phyloP scores from a whole-genome alignment of 2,113 vertebrate genomes.

The Hemiprocne comata region DNA sequence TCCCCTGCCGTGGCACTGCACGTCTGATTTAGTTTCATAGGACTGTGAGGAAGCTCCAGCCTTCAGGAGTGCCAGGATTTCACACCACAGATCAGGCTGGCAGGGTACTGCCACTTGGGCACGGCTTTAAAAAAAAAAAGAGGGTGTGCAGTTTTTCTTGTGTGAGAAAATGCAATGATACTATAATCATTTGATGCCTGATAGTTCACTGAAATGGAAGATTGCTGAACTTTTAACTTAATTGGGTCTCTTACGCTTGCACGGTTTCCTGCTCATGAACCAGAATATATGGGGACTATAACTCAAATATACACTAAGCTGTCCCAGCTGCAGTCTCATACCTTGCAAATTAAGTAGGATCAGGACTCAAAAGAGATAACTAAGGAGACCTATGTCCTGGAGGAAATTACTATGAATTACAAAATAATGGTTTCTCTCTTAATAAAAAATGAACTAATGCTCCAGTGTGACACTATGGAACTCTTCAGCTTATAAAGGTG shows the following conservation, averaged over 20 bases:
- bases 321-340: not conserved
- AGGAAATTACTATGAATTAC: conserved; percentile 55
- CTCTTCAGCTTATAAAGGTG: conserved; percentile 23
- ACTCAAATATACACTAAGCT: conserved; percentile 10
- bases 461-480: conserved; percentile 15
- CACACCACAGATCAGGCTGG: not conserved
- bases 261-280: not conserved
- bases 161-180: not conserved
- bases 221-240: conserved; percentile 27
- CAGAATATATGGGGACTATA: conserved; percentile 23
- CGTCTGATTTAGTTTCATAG: not conserved
- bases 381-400: conserved; percentile 49
- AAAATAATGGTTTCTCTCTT: conserved; percentile 50
- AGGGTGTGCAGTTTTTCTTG: not conserved
- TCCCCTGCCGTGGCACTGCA: conserved; percentile 45
- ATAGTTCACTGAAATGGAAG: not conserved
- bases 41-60: not conserved
- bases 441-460: conserved; percentile 47
- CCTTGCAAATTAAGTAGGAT: conserved; percentile 46
- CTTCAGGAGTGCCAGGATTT: conserved; percentile 16
- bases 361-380: conserved; percentile 41
- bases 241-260: not conserved
- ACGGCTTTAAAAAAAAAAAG: not conserved
- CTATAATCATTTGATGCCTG: not conserved
- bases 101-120: not conserved